A percentile compares a stretch with the other conserved stretches of the same genome.
These are phyloP conservation scores for Coregonus ussuriensis DNA, from an alignment of 2,797 vertebrate genomes.

Conservation along the genomic window DNA sequence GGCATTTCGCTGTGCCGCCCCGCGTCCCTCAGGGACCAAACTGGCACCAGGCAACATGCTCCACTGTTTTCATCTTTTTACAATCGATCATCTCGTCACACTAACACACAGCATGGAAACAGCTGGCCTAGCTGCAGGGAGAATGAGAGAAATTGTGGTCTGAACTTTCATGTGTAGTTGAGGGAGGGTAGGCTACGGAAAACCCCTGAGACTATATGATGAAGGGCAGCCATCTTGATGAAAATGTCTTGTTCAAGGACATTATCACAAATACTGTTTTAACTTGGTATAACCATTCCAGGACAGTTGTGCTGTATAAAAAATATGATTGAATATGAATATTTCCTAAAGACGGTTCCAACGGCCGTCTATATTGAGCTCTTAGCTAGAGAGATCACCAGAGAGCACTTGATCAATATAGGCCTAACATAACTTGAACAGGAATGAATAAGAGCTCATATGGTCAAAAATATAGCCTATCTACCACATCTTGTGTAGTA, in stretches of 20 bases:
- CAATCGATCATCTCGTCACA: conserved; percentile 11
- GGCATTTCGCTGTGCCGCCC: conserved; percentile 2
- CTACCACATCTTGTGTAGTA: neutral
- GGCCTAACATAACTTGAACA: neutral
- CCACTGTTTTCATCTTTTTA: neutral
- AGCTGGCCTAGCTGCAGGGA: conserved; percentile 9
- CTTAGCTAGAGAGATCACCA: neutral
- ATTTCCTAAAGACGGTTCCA: neutral
- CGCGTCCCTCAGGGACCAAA: neutral
- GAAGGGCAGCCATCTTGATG: neutral
- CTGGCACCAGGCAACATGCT: conserved; percentile 3
- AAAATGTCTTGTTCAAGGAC: conserved; percentile 3
- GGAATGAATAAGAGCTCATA: neutral
- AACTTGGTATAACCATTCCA: neutral
- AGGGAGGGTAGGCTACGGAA: neutral
- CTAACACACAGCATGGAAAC: neutral
- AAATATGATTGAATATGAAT: neutral
- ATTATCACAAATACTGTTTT: neutral
- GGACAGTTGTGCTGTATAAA: neutral
- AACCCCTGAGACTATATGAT: neutral
- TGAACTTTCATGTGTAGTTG: neutral
- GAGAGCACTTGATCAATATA: neutral
- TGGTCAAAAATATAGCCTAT: neutral
- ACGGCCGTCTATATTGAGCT: neutral
- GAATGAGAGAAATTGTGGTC: neutral